Conservation (phyloP, 2,888 invertebrate species). For the Cephus rjabovi region DNA sequence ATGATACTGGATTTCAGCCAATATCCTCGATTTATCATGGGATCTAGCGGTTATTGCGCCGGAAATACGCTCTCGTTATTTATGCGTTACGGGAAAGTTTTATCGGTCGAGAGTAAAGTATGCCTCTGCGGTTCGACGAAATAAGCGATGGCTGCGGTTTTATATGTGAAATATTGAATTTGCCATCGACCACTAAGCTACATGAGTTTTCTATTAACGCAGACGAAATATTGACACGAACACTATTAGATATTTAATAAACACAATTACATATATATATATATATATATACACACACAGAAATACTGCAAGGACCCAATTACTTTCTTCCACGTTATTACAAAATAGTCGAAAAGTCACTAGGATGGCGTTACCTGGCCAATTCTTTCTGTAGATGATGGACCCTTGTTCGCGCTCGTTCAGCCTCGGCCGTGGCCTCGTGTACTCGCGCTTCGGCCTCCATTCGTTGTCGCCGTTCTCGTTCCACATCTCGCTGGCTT, state of each 20-base stretch:
- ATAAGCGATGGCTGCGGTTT: constrained; percentile 34
- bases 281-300: not conserved
- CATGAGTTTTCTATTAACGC: too few relatives aligned
- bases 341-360: too few relatives aligned
- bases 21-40: constrained; percentile 58
- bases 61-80: constrained; percentile 50
- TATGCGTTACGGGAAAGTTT: constrained; percentile 38
- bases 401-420: constrained; percentile 63
- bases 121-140: constrained; percentile 35
- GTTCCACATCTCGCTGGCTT: constrained; percentile 67
- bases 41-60: constrained; percentile 51
- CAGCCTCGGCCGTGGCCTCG: constrained; percentile 64
- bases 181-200: too few relatives aligned
- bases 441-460: constrained; percentile 65
- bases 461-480: constrained; percentile 65
- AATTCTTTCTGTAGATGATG: constrained; percentile 65
- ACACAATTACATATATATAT: not conserved
- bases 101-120: constrained; percentile 37
- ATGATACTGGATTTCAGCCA: constrained; percentile 47
- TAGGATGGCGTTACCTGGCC: constrained; percentile 54
- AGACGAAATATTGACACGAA: not conserved
- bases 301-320: constrained; percentile 1
- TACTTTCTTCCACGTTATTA: not conserved
- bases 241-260: not conserved
- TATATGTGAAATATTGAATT: not conserved